Conservation (phyloP, 2,797 vertebrate genomes). For the Octomys mimax region DNA sequence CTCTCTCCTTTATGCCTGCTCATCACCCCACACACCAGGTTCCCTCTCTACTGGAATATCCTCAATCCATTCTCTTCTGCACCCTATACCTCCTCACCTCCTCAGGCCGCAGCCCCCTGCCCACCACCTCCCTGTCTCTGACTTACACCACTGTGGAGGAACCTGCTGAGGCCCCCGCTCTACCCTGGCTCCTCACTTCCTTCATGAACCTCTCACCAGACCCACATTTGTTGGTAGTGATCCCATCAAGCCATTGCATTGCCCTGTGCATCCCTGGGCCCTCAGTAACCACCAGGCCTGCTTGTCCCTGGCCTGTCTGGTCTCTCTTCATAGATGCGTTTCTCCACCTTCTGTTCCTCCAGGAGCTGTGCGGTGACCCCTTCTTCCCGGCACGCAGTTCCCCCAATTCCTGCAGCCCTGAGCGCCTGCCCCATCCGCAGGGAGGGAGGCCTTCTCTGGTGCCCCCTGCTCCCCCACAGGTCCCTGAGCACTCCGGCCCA, state of each 20-base stretch:
- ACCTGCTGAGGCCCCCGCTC: fast-evolving
- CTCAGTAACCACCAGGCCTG: fast-evolving
- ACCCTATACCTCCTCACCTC: fast-evolving
- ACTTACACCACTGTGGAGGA: background rate
- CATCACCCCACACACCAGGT: no score
- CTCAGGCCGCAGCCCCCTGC: no score
- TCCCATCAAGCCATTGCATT: background rate
- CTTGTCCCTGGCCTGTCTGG: background rate
- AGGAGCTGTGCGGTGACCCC: fast-evolving
- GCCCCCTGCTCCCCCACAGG: background rate
- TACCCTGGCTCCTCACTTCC: background rate
- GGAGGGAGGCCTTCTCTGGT: background rate
- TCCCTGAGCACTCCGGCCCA: fast-evolving
- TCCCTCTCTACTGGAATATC: background rate
- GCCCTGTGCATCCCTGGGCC: no score
- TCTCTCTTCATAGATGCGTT: fast-evolving
- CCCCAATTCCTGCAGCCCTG: fast-evolving
- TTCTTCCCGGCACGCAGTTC: fast-evolving
- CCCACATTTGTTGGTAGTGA: background rate
- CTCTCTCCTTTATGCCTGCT: fast-evolving
- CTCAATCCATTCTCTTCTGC: no score
- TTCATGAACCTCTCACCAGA: background rate
- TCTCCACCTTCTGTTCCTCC: fast-evolving
- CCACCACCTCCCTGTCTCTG: fast-evolving
- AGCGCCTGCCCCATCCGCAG: fast-evolving